Conservation (phyloP, 2,113 vertebrate species). For the Pyxicephalus adspersus region DNA sequence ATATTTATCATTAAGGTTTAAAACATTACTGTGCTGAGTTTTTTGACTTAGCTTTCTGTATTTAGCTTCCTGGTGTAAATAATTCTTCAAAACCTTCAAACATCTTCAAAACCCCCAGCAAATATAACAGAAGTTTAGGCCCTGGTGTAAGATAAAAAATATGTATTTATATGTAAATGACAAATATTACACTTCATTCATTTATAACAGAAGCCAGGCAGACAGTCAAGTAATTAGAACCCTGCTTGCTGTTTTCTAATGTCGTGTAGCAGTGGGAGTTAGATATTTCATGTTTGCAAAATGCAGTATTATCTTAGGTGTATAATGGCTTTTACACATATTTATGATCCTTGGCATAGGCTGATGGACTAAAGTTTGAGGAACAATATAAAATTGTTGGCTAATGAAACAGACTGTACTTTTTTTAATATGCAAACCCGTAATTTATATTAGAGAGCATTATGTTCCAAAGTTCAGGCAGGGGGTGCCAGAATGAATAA, state of each 20-base stretch:
- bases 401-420: neutral
- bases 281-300: conserved; percentile 9
- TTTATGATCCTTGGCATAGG: neutral
- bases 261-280: neutral
- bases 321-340: conserved; percentile 5
- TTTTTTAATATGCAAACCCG: neutral
- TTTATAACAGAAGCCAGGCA: neutral
- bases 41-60: no score
- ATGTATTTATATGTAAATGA: neutral
- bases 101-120: no score
- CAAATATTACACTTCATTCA: neutral
- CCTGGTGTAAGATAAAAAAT: neutral
- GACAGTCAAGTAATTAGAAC: neutral
- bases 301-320: neutral
- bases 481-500: neutral
- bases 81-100: no score
- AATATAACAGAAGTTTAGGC: neutral
- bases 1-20: no score
- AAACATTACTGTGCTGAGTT: no score
- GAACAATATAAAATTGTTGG: neutral
- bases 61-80: no score
- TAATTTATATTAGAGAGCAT: neutral
- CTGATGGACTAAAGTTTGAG: neutral
- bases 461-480: neutral
- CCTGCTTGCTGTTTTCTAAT: conserved; percentile 5